phyloP scores from a whole-genome alignment of 2,888 invertebrate genomes.

The Synergus laeviventris region DNA sequence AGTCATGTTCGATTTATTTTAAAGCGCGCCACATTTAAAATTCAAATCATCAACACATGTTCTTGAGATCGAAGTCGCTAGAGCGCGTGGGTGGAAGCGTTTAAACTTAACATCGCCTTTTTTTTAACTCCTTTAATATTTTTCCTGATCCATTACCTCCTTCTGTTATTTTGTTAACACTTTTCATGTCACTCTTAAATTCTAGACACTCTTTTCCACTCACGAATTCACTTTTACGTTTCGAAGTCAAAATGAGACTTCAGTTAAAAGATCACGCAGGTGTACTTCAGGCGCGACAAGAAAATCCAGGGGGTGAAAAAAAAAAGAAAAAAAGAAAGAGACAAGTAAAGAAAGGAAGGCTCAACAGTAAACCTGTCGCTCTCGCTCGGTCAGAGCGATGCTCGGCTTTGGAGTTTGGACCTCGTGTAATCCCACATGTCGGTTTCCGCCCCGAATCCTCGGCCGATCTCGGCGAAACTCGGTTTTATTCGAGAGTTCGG shows the following conservation, averaged over 20 bases:
- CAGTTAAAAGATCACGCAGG: slow-evolving; percentile 25
- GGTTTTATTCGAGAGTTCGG: slow-evolving; percentile 51
- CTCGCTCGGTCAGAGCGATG: slow-evolving; percentile 58
- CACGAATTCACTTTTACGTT: slow-evolving; percentile 10
- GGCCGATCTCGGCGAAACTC: slow-evolving; percentile 60
- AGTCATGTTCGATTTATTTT: background rate
- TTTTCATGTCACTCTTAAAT: background rate
- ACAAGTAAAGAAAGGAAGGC: slow-evolving; percentile 35
- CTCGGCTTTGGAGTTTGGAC: slow-evolving; percentile 57
- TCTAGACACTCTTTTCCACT: slow-evolving; percentile 6
- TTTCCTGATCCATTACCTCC: slow-evolving; percentile 25
- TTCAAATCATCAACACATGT: background rate
- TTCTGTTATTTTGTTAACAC: background rate
- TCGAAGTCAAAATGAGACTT: slow-evolving; percentile 18
- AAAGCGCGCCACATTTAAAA: background rate
- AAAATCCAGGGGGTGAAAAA: slow-evolving; percentile 31
- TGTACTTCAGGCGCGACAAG: slow-evolving; percentile 23
- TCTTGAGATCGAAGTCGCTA: background rate
- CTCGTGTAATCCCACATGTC: slow-evolving; percentile 54
- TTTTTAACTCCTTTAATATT: background rate
- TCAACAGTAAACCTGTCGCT: slow-evolving; percentile 42
- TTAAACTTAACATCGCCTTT: background rate
- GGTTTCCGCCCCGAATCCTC: slow-evolving; percentile 51
- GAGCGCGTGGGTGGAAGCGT: background rate
- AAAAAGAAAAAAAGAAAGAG: slow-evolving; percentile 38